phyloP scores from a whole-genome alignment of 2,888 invertebrate genomes.

The Omphaloscelis lunosa region DNA sequence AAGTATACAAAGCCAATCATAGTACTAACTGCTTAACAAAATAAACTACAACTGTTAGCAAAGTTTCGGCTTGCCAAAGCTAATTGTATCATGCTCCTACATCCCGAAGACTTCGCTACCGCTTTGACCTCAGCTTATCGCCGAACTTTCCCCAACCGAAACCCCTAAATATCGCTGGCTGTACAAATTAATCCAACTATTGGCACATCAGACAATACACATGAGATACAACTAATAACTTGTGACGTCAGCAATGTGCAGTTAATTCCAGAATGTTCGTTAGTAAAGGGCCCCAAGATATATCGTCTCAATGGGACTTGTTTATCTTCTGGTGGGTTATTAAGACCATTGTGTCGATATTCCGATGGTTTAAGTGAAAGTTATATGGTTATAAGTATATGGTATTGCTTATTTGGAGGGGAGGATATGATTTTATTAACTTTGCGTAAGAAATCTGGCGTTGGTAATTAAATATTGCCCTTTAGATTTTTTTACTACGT shows the following conservation, averaged over 20 bases:
- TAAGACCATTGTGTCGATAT: constrained; percentile 79
- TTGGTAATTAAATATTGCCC: neutral
- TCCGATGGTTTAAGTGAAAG: constrained; percentile 72
- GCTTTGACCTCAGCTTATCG: constrained; percentile 59
- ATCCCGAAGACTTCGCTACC: constrained; percentile 47
- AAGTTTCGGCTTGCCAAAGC: constrained; percentile 43
- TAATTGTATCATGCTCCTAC: constrained; percentile 56
- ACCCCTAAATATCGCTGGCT: constrained; percentile 65
- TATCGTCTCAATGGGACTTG: constrained; percentile 84
- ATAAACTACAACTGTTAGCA: constrained; percentile 39
- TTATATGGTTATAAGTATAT: constrained; percentile 63
- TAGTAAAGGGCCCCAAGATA: constrained; percentile 75
- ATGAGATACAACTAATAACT: constrained; percentile 76
- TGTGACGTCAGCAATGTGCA: constrained; percentile 78
- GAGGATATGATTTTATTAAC: constrained; percentile 1
- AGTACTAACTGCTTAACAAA: constrained; percentile 21
- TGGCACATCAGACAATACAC: constrained; percentile 79
- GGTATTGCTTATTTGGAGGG: constrained; percentile 45
- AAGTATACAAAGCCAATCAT: neutral
- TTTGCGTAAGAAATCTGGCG: neutral
- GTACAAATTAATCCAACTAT: constrained; percentile 76
- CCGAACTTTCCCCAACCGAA: constrained; percentile 57
- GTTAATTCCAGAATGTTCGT: constrained; percentile 72
- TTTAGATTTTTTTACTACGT: neutral
- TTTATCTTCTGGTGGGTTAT: constrained; percentile 80